phyloP scores from a whole-genome alignment of 2,797 vertebrate genomes.

The Anguilla obscura region DNA sequence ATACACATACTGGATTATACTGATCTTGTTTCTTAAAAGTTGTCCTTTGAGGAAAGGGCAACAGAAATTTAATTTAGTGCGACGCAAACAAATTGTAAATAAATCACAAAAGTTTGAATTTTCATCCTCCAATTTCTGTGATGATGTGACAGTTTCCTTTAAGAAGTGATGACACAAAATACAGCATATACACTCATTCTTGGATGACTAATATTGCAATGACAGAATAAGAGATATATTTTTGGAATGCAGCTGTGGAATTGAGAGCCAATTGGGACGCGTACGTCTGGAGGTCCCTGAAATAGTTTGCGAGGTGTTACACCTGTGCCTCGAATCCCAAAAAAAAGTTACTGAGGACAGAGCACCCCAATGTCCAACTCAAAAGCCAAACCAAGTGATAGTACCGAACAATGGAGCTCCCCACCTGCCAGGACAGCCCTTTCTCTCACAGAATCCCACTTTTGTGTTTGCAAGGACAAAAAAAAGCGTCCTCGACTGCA shows the following conservation, averaged over 20 bases:
- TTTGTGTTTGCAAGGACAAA: not conserved
- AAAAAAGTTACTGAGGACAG: not conserved
- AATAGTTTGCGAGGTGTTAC: not conserved
- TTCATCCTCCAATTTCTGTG: not conserved
- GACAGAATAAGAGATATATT: not conserved
- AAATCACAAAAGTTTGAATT: not conserved
- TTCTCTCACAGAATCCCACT: not conserved
- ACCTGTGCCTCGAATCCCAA: not conserved
- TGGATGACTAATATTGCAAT: not conserved
- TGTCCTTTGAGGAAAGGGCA: no score
- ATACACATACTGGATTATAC: not conserved
- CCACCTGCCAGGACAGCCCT: not conserved
- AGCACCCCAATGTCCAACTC: not conserved
- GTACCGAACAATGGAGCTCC: not conserved
- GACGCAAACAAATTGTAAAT: not conserved
- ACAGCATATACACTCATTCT: not conserved
- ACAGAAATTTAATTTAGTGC: not conserved
- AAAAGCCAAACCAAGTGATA: not conserved
- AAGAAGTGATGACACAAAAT: not conserved
- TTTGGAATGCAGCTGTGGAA: not conserved
- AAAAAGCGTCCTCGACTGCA: constrained; percentile 8
- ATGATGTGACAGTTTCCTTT: not conserved
- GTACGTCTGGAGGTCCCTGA: not conserved
- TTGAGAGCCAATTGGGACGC: not conserved
- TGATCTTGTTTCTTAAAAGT: not conserved